phyloP scores from a whole-genome alignment of 2,113 vertebrate genomes.

The Sphyrna mokarran region DNA sequence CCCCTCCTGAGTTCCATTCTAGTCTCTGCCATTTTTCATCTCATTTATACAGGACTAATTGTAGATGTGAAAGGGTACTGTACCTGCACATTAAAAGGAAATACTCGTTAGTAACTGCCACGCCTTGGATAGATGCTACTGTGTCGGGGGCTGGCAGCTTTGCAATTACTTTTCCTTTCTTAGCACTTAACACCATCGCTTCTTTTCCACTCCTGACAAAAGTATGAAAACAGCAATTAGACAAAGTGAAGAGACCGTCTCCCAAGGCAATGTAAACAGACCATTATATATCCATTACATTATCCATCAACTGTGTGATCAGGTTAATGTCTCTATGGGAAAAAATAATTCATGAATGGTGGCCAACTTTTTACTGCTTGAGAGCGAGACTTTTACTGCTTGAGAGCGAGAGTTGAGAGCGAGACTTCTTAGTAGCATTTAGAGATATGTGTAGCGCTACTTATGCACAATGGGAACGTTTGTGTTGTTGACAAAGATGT shows the following conservation, averaged over 20 bases:
- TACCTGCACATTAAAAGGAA: constrained; percentile 59
- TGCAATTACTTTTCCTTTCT: constrained; percentile 44
- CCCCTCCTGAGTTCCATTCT: background rate
- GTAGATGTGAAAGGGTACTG: background rate
- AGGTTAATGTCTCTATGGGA: background rate
- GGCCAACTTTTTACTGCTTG: background rate
- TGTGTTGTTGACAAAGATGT: background rate
- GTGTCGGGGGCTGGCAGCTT: constrained; percentile 45
- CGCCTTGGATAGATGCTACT: constrained; percentile 46
- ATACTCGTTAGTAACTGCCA: constrained; percentile 53
- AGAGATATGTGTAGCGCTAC: background rate
- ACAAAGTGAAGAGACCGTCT: constrained; percentile 28
- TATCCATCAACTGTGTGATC: background rate
- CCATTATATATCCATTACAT: background rate
- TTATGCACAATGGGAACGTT: background rate
- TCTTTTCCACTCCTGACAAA: constrained; percentile 50
- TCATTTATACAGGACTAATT: background rate
- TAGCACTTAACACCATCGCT: constrained; percentile 50
- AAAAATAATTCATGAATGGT: background rate
- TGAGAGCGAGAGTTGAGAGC: background rate
- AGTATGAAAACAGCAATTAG: constrained; percentile 30
- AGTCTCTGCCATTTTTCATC: background rate
- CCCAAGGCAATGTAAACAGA: background rate
- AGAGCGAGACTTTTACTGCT: background rate
- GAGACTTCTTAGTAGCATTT: background rate